Base-by-base conservation (phyloP, 2,797 vertebrate species). In the Lepus oiostolus region DNA sequence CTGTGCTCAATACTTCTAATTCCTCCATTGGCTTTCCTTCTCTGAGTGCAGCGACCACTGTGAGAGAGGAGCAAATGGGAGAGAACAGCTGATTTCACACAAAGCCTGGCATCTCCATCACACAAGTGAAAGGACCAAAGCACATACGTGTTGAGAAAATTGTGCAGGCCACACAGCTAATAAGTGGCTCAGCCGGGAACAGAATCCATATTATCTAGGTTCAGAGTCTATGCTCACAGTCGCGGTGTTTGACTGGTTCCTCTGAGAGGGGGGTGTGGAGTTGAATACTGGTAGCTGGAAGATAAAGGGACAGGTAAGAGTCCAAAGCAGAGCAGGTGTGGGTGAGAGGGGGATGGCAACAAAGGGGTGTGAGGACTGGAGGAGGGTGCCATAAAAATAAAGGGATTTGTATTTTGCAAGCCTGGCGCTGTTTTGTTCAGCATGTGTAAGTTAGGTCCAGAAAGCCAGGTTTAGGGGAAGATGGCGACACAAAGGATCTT, bases 61-160 rank as follows among this genome's bases (percentile, higher is more conserved):
- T 50, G 32, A 70, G 24, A 62, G 21, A 87, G 1, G 24, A 32
- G 88, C 65, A n/a, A 10, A 7, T 21, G 0, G 1, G 28, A 2
- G 7, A 74, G 28, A 54, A 58, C 19, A 63, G 60, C 30, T 67
- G 32, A 68, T 87, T 93, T 90, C 68, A 92, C 68, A 68, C 47
- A 58, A 77, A 86, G 13, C 5, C 5, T 16, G 32, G 12, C 7
- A 62, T 70, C 42, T 47, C 12, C 68, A 22, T 30, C 24, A 91
- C 79, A 62, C 24, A 50, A 13, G 50, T 12, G 35, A 74, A 8
- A 24, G 28, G 63, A 67, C 11, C 50, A 21, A 68, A 77, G 19
- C 42, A 38, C 24, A 80, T 52, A 81, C 38, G 63, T 24, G 54
- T 76, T 76, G 28, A 63, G 58, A 81, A 87, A 81, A n/a, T 26